phyloP scores from a whole-genome alignment of 2,113 vertebrate genomes.

The Bothrops jararaca region DNA sequence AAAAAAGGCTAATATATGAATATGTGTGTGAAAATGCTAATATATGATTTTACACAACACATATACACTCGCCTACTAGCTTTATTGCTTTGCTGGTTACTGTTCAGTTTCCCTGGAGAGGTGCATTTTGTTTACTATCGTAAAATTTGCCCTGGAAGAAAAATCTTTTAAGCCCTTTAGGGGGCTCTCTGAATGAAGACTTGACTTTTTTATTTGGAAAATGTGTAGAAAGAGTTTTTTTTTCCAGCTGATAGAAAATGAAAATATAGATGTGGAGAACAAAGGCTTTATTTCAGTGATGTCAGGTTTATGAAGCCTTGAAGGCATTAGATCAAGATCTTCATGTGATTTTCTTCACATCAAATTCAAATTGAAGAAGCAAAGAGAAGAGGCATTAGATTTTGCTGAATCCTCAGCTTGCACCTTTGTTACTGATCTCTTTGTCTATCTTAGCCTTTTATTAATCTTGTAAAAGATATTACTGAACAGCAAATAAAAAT shows the following conservation, averaged over 20 bases:
- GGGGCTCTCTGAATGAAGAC: conserved; percentile 41
- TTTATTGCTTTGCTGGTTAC: conserved; percentile 33
- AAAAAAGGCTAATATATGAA: background rate
- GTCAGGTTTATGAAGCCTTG: conserved; percentile 41
- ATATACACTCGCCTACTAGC: background rate
- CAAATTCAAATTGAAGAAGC: conserved; percentile 51
- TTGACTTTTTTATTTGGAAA: conserved; percentile 16
- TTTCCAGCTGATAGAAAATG: conserved; percentile 32
- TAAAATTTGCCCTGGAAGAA: conserved; percentile 19
- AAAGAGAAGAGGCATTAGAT: conserved; percentile 22
- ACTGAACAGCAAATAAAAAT: conserved; percentile 13
- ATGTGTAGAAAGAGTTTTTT: conserved; percentile 30
- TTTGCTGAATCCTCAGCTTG: conserved; percentile 43
- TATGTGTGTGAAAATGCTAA: background rate
- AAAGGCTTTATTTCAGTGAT: conserved; percentile 42
- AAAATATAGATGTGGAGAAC: conserved; percentile 34
- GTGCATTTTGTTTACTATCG: background rate
- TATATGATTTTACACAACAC: background rate
- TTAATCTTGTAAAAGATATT: conserved; percentile 26
- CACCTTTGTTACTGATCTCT: conserved; percentile 9
- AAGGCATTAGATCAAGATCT: conserved; percentile 39
- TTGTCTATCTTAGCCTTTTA: conserved; percentile 28
- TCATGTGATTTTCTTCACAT: conserved; percentile 47
- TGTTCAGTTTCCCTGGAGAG: conserved; percentile 9
- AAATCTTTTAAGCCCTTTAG: background rate